Evolutionary conservation across 2,888 invertebrate genomes (phyloP).

Genomic region (Sesia bembeciformis): DNA sequence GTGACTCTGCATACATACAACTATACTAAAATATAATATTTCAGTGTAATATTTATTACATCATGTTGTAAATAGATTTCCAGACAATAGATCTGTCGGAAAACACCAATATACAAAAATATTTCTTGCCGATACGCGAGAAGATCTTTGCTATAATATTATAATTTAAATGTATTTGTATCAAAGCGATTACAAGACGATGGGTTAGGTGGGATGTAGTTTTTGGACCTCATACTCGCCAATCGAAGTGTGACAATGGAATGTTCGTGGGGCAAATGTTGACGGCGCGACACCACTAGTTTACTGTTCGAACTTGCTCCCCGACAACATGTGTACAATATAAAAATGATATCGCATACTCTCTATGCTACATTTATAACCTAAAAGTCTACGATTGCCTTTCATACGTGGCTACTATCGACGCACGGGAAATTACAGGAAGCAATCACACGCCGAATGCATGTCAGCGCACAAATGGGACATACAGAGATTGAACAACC

Average conservation of each 20-base stretch:
- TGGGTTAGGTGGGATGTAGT: conserved; percentile 62
- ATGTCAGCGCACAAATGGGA: too few relatives aligned
- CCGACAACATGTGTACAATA: conserved; percentile 9
- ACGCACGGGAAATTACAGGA: neutral
- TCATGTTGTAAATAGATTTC: conserved; percentile 64
- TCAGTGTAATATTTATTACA: conserved; percentile 51
- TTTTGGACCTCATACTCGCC: conserved; percentile 53
- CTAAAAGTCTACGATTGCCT: conserved; percentile 17
- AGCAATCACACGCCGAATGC: neutral
- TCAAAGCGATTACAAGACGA: conserved; percentile 34
- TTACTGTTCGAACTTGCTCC: conserved; percentile 35
- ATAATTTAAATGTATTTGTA: conserved; percentile 28
- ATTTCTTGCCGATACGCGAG: conserved; percentile 41
- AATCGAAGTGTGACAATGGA: conserved; percentile 51
- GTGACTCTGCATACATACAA: conserved; percentile 65
- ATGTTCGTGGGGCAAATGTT: conserved; percentile 38
- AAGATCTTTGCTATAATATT: conserved; percentile 34
- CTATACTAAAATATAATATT: conserved; percentile 61
- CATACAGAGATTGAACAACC: too few relatives aligned
- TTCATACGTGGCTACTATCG: conserved; percentile 12
- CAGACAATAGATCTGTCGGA: conserved; percentile 37
- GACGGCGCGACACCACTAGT: conserved; percentile 22
- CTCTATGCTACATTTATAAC: conserved; percentile 17
- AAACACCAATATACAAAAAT: conserved; percentile 65
- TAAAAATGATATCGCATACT: conserved; percentile 20